Evolutionary conservation across 2,113 vertebrate genomes (phyloP).

Genomic region (Nesogale talazaci): DNA sequence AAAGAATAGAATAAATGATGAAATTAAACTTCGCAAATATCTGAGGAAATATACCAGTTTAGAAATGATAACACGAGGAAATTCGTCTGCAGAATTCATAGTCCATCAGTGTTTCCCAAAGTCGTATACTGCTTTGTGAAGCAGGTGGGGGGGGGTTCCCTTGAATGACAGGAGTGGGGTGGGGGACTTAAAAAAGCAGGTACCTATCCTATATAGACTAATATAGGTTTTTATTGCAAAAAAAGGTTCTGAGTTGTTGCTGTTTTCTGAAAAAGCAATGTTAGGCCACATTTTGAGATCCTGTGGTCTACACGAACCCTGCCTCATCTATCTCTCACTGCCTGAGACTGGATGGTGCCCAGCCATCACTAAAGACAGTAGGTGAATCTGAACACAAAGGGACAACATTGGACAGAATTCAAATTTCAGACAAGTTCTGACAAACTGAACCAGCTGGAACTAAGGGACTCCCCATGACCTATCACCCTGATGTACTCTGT

Average conservation of each 20-base stretch:
- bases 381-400: neutral
- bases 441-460: neutral
- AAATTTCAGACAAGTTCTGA: neutral
- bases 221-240: too few relatives aligned
- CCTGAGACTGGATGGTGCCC: neutral
- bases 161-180: too few relatives aligned
- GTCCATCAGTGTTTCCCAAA: too few relatives aligned
- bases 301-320: neutral
- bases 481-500: neutral
- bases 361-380: neutral
- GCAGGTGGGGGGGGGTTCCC: too few relatives aligned
- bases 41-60: neutral
- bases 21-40: slow-evolving; percentile 11
- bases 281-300: too few relatives aligned
- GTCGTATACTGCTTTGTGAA: too few relatives aligned
- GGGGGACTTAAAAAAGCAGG: too few relatives aligned
- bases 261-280: too few relatives aligned
- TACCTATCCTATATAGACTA: too few relatives aligned
- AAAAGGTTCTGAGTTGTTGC: too few relatives aligned
- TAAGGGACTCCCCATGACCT: neutral
- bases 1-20: neutral
- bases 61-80: neutral
- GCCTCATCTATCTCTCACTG: neutral
- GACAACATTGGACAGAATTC: neutral
- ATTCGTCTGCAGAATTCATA: neutral